Evolutionary conservation across 2,113 vertebrate genomes (phyloP).

Genomic region (Sialia sialis): DNA sequence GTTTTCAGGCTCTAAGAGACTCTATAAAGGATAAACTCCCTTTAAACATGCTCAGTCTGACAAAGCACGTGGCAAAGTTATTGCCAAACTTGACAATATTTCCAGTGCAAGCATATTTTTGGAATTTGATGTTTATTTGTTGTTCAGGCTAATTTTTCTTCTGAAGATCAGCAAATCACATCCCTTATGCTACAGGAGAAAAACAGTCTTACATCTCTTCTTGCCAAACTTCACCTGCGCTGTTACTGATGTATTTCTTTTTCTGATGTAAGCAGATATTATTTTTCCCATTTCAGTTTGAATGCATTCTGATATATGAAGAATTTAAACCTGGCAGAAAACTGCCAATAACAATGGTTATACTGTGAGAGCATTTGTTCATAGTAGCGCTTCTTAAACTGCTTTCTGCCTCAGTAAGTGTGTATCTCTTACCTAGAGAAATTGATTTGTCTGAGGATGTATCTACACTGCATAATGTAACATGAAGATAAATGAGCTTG

Average conservation of each 20-base stretch:
- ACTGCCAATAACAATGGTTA: background rate
- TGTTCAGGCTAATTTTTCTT: background rate
- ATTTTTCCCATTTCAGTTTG: background rate
- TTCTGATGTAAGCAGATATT: background rate
- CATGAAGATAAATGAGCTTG: conserved; percentile 1
- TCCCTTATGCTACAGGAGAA: background rate
- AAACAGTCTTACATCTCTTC: rapidly evolving
- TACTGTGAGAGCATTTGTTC: background rate
- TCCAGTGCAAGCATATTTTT: background rate
- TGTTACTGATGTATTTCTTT: background rate
- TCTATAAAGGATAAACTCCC: background rate
- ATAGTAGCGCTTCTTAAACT: background rate
- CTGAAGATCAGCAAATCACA: background rate
- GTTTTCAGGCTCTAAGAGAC: background rate
- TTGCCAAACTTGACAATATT: background rate
- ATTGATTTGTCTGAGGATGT: background rate
- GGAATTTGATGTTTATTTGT: background rate
- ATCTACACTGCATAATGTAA: background rate
- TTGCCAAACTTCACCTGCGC: background rate
- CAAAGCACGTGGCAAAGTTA: rapidly evolving
- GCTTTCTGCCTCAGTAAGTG: background rate
- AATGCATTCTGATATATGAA: background rate
- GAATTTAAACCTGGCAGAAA: background rate
- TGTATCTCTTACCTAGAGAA: background rate
- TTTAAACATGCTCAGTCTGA: rapidly evolving